Evolutionary conservation across 2,797 vertebrate species (phyloP).

Genomic region (Zenarchopterus dispar): DNA sequence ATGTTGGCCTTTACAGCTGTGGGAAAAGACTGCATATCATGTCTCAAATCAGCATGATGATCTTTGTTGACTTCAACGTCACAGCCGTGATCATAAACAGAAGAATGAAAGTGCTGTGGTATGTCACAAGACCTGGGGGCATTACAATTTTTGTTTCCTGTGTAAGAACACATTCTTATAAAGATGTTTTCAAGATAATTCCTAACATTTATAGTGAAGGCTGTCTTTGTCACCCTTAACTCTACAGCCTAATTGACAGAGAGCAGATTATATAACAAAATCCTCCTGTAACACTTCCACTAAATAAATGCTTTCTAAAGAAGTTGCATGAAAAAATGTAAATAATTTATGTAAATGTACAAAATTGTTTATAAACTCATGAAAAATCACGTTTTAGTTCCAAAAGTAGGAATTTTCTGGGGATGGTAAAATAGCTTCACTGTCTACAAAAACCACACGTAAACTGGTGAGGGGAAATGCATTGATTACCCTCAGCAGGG

Average conservation of each 20-base stretch:
- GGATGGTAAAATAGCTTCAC: too few relatives aligned
- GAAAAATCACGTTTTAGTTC: too few relatives aligned
- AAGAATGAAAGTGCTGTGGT: constrained; percentile 46
- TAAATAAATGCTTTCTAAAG: background rate
- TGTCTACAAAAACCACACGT: too few relatives aligned
- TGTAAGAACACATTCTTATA: constrained; percentile 34
- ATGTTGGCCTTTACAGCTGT: constrained; percentile 38
- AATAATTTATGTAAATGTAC: background rate
- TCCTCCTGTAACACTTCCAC: background rate
- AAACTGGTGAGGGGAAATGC: too few relatives aligned
- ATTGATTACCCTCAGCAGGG: too few relatives aligned
- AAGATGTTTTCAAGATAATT: constrained; percentile 39
- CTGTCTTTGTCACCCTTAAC: constrained; percentile 29
- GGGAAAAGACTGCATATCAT: constrained; percentile 50
- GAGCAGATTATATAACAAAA: background rate
- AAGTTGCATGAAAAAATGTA: background rate
- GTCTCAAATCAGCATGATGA: constrained; percentile 46
- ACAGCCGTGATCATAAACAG: constrained; percentile 53
- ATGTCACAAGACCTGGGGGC: constrained; percentile 57
- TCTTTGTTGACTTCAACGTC: constrained; percentile 61
- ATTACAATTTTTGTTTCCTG: constrained; percentile 40
- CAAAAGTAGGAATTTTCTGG: too few relatives aligned
- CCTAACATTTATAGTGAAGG: constrained; percentile 18
- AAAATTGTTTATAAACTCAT: background rate
- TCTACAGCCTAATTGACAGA: constrained; percentile 7